Evolutionary conservation across 2,888 invertebrate species (phyloP).

Genomic region (Plebejus melissa): DNA sequence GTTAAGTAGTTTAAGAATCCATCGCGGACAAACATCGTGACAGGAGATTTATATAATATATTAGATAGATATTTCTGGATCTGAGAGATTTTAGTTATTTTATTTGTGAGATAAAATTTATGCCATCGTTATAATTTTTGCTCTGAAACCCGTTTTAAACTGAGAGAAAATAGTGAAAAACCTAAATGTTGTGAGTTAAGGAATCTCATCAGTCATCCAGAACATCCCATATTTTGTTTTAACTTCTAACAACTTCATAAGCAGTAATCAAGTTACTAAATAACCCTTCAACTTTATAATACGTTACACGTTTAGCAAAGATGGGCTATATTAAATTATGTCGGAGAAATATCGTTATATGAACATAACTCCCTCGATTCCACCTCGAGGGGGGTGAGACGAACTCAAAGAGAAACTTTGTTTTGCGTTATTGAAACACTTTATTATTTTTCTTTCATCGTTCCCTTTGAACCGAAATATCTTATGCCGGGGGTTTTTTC

Average conservation of each 20-base stretch:
- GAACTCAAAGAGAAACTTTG: slow-evolving; percentile 65
- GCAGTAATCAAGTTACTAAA: not conserved
- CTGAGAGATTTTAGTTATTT: too few species aligned
- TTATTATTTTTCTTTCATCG: slow-evolving; percentile 72
- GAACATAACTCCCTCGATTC: slow-evolving; percentile 30
- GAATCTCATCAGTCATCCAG: too few species aligned
- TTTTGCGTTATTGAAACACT: slow-evolving; percentile 64
- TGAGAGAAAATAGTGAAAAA: too few species aligned
- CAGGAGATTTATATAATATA: too few species aligned
- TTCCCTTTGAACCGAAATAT: slow-evolving; percentile 49
- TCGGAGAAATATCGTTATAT: slow-evolving; percentile 5
- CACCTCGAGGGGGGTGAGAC: slow-evolving; percentile 37
- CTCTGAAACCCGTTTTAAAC: too few species aligned
- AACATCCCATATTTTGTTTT: too few species aligned
- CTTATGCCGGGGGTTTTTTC: slow-evolving; percentile 26
- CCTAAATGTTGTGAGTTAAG: too few species aligned
- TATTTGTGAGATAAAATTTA: too few species aligned
- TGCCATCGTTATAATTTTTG: too few species aligned
- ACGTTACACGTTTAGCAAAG: not conserved
- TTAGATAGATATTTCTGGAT: too few species aligned
- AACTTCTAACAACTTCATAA: not conserved
- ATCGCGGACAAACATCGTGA: too few species aligned
- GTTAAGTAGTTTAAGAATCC: too few species aligned
- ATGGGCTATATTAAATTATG: not conserved
- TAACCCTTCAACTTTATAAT: not conserved